Percentiles rank a stretch among this genome's conserved stretches.
Conservation (phyloP, 2,113 vertebrate genomes). For the Hemibagrus wyckioides region DNA sequence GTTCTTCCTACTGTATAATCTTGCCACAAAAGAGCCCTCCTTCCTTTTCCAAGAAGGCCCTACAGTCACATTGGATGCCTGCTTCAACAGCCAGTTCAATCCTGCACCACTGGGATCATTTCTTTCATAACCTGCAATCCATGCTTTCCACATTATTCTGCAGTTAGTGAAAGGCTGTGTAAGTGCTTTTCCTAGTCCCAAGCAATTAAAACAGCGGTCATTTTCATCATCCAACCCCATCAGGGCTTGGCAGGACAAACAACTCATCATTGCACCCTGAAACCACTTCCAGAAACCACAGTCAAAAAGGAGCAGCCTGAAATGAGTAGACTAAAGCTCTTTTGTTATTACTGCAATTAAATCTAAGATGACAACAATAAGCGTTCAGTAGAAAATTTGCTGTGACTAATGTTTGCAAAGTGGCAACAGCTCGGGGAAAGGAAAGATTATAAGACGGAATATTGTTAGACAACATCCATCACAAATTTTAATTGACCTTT, state of each 20-base stretch:
- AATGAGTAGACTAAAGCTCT: too few species aligned
- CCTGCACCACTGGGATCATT: not conserved
- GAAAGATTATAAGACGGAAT: not conserved
- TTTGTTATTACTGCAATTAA: not conserved
- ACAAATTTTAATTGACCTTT: not conserved
- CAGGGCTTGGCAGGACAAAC: not conserved
- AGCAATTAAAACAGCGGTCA: not conserved
- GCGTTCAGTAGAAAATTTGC: not conserved
- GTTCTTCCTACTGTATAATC: not conserved
- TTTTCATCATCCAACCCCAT: conserved; percentile 2
- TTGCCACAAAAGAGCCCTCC: not conserved
- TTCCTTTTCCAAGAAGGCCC: not conserved
- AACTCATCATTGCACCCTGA: not conserved
- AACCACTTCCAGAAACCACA: not conserved
- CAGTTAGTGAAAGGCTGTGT: too few species aligned
- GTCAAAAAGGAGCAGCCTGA: not conserved
- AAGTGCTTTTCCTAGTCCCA: not conserved
- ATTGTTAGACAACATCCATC: not conserved
- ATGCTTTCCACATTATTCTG: not conserved
- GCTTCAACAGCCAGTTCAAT: not conserved
- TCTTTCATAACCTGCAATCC: not conserved
- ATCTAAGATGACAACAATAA: not conserved
- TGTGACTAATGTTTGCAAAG: not conserved
- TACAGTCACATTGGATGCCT: not conserved
- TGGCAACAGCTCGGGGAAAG: not conserved